phyloP scores from a whole-genome alignment of 2,888 invertebrate species.

The Rhimphoctona megacephalus region DNA sequence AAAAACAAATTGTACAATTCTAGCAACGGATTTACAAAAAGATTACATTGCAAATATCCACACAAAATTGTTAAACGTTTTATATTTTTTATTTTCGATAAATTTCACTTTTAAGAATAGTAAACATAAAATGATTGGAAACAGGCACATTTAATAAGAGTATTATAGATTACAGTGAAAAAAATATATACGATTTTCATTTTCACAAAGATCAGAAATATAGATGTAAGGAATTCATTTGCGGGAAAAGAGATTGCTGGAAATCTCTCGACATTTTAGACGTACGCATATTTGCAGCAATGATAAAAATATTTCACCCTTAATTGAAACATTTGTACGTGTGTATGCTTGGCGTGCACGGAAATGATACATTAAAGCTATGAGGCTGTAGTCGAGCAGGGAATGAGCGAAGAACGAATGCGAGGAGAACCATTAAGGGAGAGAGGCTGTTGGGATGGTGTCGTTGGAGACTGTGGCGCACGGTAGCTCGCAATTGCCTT shows the following conservation, averaged over 20 bases:
- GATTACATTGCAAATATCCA: background rate
- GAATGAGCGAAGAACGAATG: slow-evolving; percentile 36
- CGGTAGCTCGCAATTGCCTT: slow-evolving; percentile 61
- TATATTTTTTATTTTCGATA: background rate
- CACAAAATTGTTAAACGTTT: background rate
- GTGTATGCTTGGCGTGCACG: slow-evolving; percentile 41
- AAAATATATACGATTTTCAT: background rate
- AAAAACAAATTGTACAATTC: background rate
- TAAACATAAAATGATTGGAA: background rate
- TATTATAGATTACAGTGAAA: background rate
- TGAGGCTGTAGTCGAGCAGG: slow-evolving; percentile 14
- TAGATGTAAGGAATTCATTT: background rate
- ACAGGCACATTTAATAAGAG: background rate
- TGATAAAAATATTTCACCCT: slow-evolving; percentile 62
- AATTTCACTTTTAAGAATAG: background rate
- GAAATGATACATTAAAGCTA: slow-evolving; percentile 57
- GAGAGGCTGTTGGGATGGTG: slow-evolving; percentile 34
- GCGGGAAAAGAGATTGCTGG: background rate
- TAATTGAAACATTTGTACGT: slow-evolving; percentile 62
- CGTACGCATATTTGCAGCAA: slow-evolving; percentile 37
- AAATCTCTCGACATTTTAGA: slow-evolving; percentile 12
- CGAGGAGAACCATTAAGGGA: slow-evolving; percentile 49
- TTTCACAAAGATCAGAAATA: background rate
- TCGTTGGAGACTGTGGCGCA: slow-evolving; percentile 36
- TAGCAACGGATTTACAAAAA: background rate